These are phyloP conservation scores for Urocolius indicus DNA, from an alignment of 2,113 vertebrate species.

Conservation along the genomic window DNA sequence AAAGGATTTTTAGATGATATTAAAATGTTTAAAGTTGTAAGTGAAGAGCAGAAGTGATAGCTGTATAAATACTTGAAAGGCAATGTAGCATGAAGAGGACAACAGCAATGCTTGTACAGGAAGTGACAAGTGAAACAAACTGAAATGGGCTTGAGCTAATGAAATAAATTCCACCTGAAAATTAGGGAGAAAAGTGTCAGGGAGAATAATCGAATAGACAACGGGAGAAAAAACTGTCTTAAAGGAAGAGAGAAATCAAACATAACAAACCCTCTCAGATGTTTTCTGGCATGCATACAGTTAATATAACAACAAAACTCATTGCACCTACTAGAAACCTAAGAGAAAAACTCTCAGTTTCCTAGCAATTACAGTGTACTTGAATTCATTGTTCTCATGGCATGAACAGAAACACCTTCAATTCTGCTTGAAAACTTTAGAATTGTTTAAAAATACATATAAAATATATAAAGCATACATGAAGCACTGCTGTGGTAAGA, in stretches of 20 bases:
- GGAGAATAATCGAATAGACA: constrained; percentile 11
- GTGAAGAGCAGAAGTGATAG: background rate
- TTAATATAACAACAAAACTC: background rate
- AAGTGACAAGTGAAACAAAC: constrained; percentile 46
- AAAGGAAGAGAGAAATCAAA: background rate
- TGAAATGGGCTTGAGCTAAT: background rate
- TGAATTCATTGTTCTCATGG: background rate
- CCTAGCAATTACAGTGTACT: background rate
- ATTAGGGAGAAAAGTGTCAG: constrained; percentile 35
- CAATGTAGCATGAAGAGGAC: background rate
- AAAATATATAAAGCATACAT: background rate
- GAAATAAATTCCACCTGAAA: constrained; percentile 29
- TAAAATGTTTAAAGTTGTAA: background rate
- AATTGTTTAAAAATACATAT: background rate
- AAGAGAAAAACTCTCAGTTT: background rate
- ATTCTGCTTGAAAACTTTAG: background rate
- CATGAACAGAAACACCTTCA: background rate
- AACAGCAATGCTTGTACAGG: constrained; percentile 8
- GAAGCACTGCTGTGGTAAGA: background rate
- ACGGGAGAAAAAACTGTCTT: background rate
- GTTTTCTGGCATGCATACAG: background rate
- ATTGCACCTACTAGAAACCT: background rate
- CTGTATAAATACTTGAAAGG: background rate
- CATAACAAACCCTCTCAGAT: background rate
- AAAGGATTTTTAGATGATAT: background rate